These are phyloP conservation scores for Thumatha senex DNA, from an alignment of 2,888 invertebrate genomes.

Conservation along the genomic window DNA sequence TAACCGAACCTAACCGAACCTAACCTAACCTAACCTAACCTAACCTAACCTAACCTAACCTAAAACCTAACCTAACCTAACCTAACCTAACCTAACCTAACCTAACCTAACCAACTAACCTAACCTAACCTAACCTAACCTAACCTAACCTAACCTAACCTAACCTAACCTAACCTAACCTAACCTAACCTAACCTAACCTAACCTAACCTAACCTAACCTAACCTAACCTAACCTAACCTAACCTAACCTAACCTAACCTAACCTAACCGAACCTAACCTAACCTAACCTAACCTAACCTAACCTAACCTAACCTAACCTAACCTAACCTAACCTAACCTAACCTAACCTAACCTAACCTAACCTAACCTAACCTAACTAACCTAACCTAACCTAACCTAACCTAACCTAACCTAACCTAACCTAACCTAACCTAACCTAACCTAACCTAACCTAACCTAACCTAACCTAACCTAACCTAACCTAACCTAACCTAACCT, in stretches of 20 bases:
- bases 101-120: background rate
- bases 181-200: too few species aligned
- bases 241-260: conserved; percentile 2
- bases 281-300: conserved; percentile 2
- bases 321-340: conserved; percentile 2
- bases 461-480: conserved; percentile 14
- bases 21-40: too few species aligned
- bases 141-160: too few species aligned
- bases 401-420: conserved; percentile 16
- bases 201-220: too few species aligned
- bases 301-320: conserved; percentile 2
- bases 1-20: too few species aligned
- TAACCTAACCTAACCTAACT: conserved; percentile 2
- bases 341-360: conserved; percentile 2
- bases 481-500: conserved; percentile 14
- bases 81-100: background rate
- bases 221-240: background rate
- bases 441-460: conserved; percentile 14
- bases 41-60: too few species aligned
- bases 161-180: too few species aligned
- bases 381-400: conserved; percentile 1
- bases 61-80: background rate
- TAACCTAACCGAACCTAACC: too few species aligned
- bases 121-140: background rate
- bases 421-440: conserved; percentile 17